A percentile compares a stretch with the other conserved stretches of the same genome.
Conservation (phyloP, 2,113 vertebrate species). For the Phalacrocorax carbo region DNA sequence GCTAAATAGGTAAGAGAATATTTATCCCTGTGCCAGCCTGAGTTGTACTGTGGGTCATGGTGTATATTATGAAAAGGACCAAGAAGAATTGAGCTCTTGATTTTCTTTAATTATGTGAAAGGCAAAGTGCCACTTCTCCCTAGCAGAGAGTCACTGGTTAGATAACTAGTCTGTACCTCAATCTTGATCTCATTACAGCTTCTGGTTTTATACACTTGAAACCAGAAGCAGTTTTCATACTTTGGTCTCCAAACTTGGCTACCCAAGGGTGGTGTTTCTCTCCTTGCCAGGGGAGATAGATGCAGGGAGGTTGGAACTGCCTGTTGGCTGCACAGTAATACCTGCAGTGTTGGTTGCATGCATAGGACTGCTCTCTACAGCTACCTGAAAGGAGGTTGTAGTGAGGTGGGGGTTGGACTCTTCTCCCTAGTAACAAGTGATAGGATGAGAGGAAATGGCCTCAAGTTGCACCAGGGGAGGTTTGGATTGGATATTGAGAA, state of each 20-base stretch:
- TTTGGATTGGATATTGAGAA: no score
- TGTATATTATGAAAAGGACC: not conserved
- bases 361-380: not conserved
- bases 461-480: no score
- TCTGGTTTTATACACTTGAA: not conserved
- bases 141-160: not conserved
- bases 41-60: not conserved
- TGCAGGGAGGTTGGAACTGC: not conserved
- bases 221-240: not conserved
- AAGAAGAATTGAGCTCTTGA: not conserved
- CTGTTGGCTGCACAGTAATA: not conserved
- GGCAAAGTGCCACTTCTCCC: not conserved
- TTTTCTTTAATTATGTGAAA: not conserved
- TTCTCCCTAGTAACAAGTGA: no score
- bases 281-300: not conserved
- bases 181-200: not conserved
- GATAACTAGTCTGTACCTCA: not conserved
- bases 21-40: not conserved
- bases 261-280: not conserved
- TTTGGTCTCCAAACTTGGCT: not conserved
- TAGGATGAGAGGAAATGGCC: no score
- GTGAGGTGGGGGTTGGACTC: no score
- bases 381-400: no score
- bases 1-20: conserved; percentile 84
- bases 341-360: not conserved